phyloP scores from a whole-genome alignment of 1,140 invertebrate genomes.

The Drosophila hydei region DNA sequence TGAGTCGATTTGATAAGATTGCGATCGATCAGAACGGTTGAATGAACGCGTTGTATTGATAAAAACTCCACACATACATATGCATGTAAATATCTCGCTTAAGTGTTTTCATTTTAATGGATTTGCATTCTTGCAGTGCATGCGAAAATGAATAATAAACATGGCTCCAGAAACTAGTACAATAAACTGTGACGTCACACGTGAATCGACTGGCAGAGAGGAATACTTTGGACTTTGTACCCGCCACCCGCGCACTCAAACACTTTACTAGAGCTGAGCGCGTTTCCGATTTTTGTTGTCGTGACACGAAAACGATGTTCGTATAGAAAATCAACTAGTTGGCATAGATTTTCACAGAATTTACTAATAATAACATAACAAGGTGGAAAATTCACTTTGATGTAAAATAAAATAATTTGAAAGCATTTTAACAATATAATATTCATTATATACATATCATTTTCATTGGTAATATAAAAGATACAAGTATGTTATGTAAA shows the following conservation, averaged over 20 bases:
- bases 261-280: not conserved
- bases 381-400: no score
- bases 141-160: not conserved
- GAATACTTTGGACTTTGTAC: conserved; percentile 1
- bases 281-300: not conserved
- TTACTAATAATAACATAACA: not conserved
- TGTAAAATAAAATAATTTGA: no score
- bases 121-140: conserved; percentile 13
- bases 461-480: no score
- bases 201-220: not conserved
- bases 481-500: no score
- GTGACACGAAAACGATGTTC: not conserved
- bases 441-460: no score
- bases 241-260: not conserved
- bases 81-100: not conserved
- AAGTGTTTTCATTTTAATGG: conserved; percentile 4
- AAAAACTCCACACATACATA: not conserved
- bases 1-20: conserved; percentile 9
- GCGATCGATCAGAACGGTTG: conserved; percentile 21
- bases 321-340: not conserved
- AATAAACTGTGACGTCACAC: conserved; percentile 6
- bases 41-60: conserved; percentile 18
- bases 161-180: not conserved
- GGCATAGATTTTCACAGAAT: not conserved
- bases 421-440: no score